Conservation (phyloP, 1,140 invertebrate genomes). For the Campoletis sonorensis region DNA sequence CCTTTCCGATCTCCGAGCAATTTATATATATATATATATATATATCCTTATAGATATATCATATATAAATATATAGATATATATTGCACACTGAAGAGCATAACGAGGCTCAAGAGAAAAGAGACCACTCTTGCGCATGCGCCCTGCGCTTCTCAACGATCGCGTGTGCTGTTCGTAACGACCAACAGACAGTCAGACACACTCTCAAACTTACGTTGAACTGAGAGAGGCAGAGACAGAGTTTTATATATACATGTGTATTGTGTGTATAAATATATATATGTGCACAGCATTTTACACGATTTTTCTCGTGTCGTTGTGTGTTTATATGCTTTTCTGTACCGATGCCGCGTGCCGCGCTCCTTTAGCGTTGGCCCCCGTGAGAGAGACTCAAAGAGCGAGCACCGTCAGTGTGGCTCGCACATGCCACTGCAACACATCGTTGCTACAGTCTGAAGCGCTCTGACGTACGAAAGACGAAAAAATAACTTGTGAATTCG, state of each 20-base stretch:
- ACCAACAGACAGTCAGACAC: not conserved
- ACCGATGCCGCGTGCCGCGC: conserved; percentile 3
- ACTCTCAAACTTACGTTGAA: not conserved
- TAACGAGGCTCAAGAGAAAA: not conserved
- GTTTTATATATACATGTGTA: not conserved
- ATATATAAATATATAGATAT: conserved; percentile 39
- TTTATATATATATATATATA: conserved; percentile 49
- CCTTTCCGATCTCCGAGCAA: conserved; percentile 53
- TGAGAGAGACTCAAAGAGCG: not conserved
- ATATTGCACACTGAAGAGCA: conserved; percentile 1
- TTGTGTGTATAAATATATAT: too few relatives aligned
- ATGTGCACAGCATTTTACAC: not conserved
- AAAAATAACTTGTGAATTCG: not conserved
- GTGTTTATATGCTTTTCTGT: conserved; percentile 12
- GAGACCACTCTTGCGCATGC: conserved; percentile 5
- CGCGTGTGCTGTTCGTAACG: conserved; percentile 12
- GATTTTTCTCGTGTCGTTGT: conserved; percentile 31
- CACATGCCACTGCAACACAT: not conserved
- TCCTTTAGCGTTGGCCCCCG: not conserved
- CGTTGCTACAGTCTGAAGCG: not conserved
- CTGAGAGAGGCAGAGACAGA: not conserved
- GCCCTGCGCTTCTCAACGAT: not conserved
- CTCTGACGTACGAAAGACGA: not conserved
- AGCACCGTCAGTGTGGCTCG: conserved; percentile 15
- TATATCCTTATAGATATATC: too few relatives aligned